Conservation (phyloP, 1,140 invertebrate genomes). For the Sminthurides bifidus region DNA sequence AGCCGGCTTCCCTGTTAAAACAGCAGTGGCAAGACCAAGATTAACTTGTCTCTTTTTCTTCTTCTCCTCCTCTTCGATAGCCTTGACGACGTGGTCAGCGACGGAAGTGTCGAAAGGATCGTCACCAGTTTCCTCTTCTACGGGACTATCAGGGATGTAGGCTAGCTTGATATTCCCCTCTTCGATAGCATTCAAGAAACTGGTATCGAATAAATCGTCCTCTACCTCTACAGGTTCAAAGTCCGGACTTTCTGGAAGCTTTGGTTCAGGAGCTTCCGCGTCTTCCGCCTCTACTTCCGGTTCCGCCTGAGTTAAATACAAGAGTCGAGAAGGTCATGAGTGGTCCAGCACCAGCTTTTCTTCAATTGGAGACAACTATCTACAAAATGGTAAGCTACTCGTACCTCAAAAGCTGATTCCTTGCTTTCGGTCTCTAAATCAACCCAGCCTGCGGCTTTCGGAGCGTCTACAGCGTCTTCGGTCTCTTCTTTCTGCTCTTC, state of each 20-base stretch:
- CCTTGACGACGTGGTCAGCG: slow-evolving; percentile 69
- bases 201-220: slow-evolving; percentile 56
- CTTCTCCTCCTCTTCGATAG: slow-evolving; percentile 49
- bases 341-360: neutral
- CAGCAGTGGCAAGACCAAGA: slow-evolving; percentile 68
- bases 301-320: slow-evolving; percentile 20
- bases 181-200: slow-evolving; percentile 69
- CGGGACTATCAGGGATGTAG: slow-evolving; percentile 68
- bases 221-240: slow-evolving; percentile 38
- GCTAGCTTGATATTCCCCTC: slow-evolving; percentile 72
- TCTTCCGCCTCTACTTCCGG: slow-evolving; percentile 40
- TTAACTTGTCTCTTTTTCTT: slow-evolving; percentile 62
- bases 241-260: slow-evolving; percentile 55
- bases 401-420: no score
- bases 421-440: no score
- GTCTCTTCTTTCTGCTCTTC: slow-evolving; percentile 1
- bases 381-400: no score
- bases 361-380: neutral
- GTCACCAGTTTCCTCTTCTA: slow-evolving; percentile 47
- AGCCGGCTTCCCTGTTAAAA: slow-evolving; percentile 62
- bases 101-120: slow-evolving; percentile 79
- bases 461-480: neutral
- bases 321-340: neutral
- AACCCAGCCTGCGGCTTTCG: no score
- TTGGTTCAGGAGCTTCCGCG: slow-evolving; percentile 33